A percentile compares a stretch with the other conserved stretches of the same genome.
These are phyloP conservation scores for Synanthedon tipuliformis DNA, from an alignment of 2,888 invertebrate genomes.

Conservation along the genomic window DNA sequence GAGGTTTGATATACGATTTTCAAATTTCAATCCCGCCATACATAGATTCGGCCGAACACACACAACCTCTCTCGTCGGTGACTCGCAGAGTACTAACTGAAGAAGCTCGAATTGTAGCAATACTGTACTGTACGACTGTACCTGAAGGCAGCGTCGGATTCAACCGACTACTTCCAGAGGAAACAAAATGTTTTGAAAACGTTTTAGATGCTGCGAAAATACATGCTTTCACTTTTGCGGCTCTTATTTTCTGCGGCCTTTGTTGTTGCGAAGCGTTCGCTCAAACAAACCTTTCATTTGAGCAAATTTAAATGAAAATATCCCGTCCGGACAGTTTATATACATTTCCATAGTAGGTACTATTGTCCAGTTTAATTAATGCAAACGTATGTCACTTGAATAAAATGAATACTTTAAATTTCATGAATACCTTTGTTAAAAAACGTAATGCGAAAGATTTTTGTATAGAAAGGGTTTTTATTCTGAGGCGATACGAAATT, in stretches of 20 bases:
- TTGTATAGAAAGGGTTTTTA: too few relatives aligned
- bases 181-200: slow-evolving; percentile 3
- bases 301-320: slow-evolving; percentile 34
- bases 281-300: slow-evolving; percentile 26
- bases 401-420: too few relatives aligned
- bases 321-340: slow-evolving; percentile 23
- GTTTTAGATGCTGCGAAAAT: slow-evolving; percentile 13
- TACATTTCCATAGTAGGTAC: slow-evolving; percentile 11
- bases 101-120: slow-evolving; percentile 10
- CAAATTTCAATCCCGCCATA: slow-evolving; percentile 6
- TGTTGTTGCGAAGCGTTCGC: slow-evolving; percentile 5
- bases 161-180: neutral
- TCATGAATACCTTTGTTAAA: too few relatives aligned
- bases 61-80: slow-evolving; percentile 15
- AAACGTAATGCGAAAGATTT: too few relatives aligned
- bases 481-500: too few relatives aligned
- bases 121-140: too few relatives aligned
- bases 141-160: neutral
- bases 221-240: slow-evolving; percentile 11
- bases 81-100: slow-evolving; percentile 24
- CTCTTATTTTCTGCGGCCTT: slow-evolving; percentile 15
- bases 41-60: neutral
- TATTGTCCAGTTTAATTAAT: too few relatives aligned
- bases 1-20: slow-evolving; percentile 2
- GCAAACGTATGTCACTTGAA: too few relatives aligned